Conservation (phyloP, 2,888 invertebrate genomes). For the Drosophila mercatorum region DNA sequence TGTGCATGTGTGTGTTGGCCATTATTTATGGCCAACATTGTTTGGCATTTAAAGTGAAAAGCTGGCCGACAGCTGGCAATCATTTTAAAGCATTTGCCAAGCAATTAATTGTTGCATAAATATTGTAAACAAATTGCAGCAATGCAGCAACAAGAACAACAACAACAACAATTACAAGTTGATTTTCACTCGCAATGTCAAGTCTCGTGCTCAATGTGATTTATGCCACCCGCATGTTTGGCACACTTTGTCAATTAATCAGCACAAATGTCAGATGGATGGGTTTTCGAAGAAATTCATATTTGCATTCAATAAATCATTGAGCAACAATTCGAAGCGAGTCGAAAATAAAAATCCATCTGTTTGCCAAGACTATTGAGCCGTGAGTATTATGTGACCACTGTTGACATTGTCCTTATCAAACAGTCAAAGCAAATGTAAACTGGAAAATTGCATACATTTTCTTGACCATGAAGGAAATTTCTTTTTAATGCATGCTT, state of each 20-base stretch:
- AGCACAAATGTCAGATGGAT: slow-evolving; percentile 31
- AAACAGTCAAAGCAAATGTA: neutral
- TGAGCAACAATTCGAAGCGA: slow-evolving; percentile 8
- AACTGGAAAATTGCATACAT: neutral
- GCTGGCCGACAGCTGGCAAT: slow-evolving; percentile 54
- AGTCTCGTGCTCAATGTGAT: slow-evolving; percentile 40
- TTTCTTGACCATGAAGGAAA: neutral
- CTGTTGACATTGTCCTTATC: neutral
- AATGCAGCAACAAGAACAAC: slow-evolving; percentile 22
- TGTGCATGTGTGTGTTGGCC: slow-evolving; percentile 1
- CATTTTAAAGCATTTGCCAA: slow-evolving; percentile 58
- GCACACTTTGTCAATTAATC: slow-evolving; percentile 61
- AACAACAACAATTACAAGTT: slow-evolving; percentile 20
- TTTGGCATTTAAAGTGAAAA: slow-evolving; percentile 61
- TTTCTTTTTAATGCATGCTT: neutral
- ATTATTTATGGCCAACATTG: slow-evolving; percentile 69
- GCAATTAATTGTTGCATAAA: slow-evolving; percentile 64
- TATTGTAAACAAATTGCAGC: slow-evolving; percentile 50
- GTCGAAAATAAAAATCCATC: slow-evolving; percentile 1
- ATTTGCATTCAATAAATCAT: slow-evolving; percentile 22
- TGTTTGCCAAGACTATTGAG: neutral
- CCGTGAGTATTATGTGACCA: neutral
- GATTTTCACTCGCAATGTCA: slow-evolving; percentile 34
- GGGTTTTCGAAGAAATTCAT: slow-evolving; percentile 27
- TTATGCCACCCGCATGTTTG: slow-evolving; percentile 39